Evolutionary conservation across 2,113 vertebrate genomes (phyloP), one percentile per base, ranked within the genome.

Genomic region (Fulica atra): DNA sequence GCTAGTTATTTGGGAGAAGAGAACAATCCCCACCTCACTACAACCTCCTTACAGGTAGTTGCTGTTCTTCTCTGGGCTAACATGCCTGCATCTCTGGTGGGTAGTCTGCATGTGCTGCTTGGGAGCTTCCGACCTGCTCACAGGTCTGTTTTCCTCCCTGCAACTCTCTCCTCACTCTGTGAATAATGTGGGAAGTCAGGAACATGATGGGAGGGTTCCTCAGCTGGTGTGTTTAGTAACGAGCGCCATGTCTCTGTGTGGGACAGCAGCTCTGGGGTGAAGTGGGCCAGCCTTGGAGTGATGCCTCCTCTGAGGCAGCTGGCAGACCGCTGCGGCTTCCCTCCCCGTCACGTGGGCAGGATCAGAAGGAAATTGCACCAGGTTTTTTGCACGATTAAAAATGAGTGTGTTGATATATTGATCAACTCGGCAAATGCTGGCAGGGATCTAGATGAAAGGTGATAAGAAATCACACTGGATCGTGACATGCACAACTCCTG

Each of bases 311-410:
- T 2, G 4, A 25, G 19, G 2, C 2, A 3, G 3, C 35, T 16
- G 69, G 21, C 48, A 48, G 26, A n/a, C 40, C 44, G 38, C 42
- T 1, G 1, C 2, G 4, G 8, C 26, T 83, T 28, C 11, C 11
- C 10, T 68, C 16, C 44, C 4, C 1, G 0, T 11, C 2, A 0
- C 4, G 11, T 1, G 7, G 14, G 17, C 33, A 46, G 16, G 20
- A 29, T 73, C 29, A 48, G 57, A 54, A 56, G 33, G 46, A 50
- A 81, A n/a, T 38, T 64, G 59, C 9, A 38, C n/a, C 0, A 44
- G 11, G 2, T 10, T 50, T 42, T 90, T 78, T 78, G 2, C 64
- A 26, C 21, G 42, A 29, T 56, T 94, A 16, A 60, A 79, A 91
- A 59, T 26, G 6, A 73, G 3, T 25, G 15, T 63, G 2, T 31